Evolutionary conservation across 1,140 invertebrate genomes (phyloP), one percentile per base, ranked within the genome.

Genomic region (Lanistes nyassanus): DNA sequence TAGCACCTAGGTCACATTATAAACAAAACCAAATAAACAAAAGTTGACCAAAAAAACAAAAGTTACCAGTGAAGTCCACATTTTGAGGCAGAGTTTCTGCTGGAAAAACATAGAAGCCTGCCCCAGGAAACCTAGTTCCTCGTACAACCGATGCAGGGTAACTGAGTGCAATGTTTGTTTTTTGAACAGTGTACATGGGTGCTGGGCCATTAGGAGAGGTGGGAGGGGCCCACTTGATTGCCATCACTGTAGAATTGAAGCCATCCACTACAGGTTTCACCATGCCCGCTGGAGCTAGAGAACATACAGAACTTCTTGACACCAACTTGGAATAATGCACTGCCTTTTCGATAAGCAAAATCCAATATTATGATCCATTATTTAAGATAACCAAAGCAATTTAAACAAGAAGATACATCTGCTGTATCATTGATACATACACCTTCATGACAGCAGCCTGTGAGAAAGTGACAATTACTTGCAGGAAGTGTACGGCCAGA

Each of bases 21-120:
- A n/a, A n/a, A n/a, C n/a, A n/a, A n/a, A n/a, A n/a, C n/a, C n/a
- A n/a, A n/a, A n/a, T n/a, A n/a, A n/a, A n/a, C n/a, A n/a, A 69
- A 21, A 26, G 29, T 36, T 6, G 7, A 21, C 29, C 47, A 76
- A 51, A 29, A 66, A 47, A n/a, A 51, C 64, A 16, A 19, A 21
- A 70, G 76, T 62, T 65, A 88, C 87, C 88, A 69, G 88, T 88
- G 74, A 86, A 89, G 21, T 76, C 82, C 34, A 88, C 87, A 80
- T 84, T 84, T 53, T 84, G 81, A 29, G 86, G 86, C 19, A 89
- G 72, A 23, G 82, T 84, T 26, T 82, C 79, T 19, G 88, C 73
- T 31, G 85, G 83, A 70, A 89, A 89, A 26, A 78, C 72, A 64
- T 88, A 87, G 76, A 86, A 88, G n/a, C 88, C 87, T 42, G 84